Conservation (phyloP, 1,140 invertebrate species). For the Ylistrum balloti region DNA sequence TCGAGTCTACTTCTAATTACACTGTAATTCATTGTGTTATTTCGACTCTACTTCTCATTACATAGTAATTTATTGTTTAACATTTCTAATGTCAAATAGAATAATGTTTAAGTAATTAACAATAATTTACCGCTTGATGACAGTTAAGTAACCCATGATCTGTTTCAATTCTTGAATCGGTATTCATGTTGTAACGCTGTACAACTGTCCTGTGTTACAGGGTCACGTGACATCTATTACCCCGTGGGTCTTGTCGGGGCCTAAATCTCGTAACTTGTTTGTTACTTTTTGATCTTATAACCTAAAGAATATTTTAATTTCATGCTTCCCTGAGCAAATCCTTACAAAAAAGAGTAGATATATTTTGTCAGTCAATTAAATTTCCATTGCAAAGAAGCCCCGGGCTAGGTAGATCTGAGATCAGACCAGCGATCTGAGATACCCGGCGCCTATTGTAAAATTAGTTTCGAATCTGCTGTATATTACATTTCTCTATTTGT, state of each 20-base stretch:
- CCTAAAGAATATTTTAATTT: slow-evolving; percentile 35
- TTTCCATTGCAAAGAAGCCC: not conserved
- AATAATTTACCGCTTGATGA: too few relatives aligned
- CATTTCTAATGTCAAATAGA: too few relatives aligned
- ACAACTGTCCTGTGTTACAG: not conserved
- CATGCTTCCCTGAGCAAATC: slow-evolving; percentile 26
- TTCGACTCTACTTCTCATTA: too few relatives aligned
- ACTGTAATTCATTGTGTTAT: too few relatives aligned
- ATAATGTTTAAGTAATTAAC: too few relatives aligned
- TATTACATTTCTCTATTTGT: not conserved
- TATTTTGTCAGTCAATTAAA: slow-evolving; percentile 30
- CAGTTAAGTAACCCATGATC: too few relatives aligned
- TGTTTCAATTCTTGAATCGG: too few relatives aligned
- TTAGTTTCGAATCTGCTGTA: slow-evolving; percentile 16
- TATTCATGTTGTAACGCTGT: too few relatives aligned
- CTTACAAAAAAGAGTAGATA: slow-evolving; percentile 11
- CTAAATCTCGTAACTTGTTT: not conserved
- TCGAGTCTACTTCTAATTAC: too few relatives aligned
- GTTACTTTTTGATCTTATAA: slow-evolving; percentile 40
- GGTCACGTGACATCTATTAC: not conserved
- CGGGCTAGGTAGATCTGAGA: not conserved
- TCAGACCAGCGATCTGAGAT: slow-evolving; percentile 22
- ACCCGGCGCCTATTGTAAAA: slow-evolving; percentile 37
- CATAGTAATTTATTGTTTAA: too few relatives aligned
- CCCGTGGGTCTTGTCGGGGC: not conserved